phyloP scores from a whole-genome alignment of 2,888 invertebrate genomes.

The Drosophila infuscata region DNA sequence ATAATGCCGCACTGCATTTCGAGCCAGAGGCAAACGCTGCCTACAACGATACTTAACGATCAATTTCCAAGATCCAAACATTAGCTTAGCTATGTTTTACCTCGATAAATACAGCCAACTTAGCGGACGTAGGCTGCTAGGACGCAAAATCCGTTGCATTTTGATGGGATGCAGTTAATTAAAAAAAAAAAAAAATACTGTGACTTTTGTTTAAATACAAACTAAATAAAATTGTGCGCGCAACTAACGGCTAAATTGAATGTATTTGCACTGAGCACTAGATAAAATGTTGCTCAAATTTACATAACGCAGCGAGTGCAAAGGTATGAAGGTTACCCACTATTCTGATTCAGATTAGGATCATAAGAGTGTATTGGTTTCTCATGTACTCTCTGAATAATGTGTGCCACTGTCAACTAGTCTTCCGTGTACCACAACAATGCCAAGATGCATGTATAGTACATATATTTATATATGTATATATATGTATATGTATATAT shows the following conservation, averaged over 20 bases:
- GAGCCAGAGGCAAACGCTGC: neutral
- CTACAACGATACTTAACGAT: conserved; percentile 7
- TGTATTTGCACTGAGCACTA: conserved; percentile 39
- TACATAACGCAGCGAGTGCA: conserved; percentile 16
- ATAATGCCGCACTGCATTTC: conserved; percentile 18
- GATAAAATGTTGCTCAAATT: conserved; percentile 13
- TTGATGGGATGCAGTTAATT: neutral
- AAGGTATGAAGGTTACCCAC: conserved; percentile 10
- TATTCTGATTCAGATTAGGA: neutral
- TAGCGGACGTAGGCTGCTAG: neutral
- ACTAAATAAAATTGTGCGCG: conserved; percentile 21
- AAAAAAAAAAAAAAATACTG: neutral
- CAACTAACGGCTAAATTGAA: conserved; percentile 29
- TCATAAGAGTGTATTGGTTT: neutral
- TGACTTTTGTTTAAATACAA: neutral
- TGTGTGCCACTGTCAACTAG: conserved; percentile 5
- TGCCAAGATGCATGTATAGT: conserved; percentile 4
- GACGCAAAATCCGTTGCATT: conserved; percentile 19
- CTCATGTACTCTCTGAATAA: conserved; percentile 10
- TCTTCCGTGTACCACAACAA: conserved; percentile 13
- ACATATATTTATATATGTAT: neutral
- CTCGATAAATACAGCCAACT: conserved; percentile 1
- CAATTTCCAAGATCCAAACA: neutral
- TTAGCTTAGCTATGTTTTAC: neutral
- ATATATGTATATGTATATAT: neutral